Conservation (phyloP, 2,113 vertebrate genomes). For the Gallinago undulata region DNA sequence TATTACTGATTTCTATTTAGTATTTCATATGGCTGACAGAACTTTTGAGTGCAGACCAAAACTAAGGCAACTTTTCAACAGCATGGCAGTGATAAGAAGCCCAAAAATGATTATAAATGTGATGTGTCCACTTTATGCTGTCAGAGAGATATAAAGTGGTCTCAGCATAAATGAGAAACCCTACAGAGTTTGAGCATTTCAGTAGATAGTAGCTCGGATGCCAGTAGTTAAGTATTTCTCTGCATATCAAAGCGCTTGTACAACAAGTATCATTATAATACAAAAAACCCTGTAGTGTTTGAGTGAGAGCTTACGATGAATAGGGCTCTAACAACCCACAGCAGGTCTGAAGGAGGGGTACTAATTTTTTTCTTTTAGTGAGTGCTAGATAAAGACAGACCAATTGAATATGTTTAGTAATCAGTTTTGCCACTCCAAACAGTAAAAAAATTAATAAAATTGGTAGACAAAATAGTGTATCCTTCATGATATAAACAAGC, state of each 20-base stretch:
- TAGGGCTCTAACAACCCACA: not conserved
- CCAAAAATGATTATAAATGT: not conserved
- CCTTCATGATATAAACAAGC: not conserved
- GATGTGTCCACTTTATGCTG: not conserved
- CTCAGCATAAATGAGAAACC: slow-evolving; percentile 6
- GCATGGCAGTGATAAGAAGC: not conserved
- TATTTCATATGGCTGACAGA: not conserved
- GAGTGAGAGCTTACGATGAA: not conserved
- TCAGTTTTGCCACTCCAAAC: not conserved
- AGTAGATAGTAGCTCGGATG: not conserved
- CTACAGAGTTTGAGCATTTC: not conserved
- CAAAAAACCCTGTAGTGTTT: not conserved
- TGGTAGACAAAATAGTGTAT: not conserved
- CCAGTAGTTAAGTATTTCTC: not conserved
- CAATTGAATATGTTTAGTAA: not conserved
- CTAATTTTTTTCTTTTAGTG: not conserved
- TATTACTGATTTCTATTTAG: not conserved
- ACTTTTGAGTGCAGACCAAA: not conserved
- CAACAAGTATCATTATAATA: not conserved
- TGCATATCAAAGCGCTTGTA: not conserved
- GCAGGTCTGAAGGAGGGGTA: not conserved
- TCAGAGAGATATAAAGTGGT: not conserved
- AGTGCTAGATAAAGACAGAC: not conserved
- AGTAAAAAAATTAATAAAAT: not conserved
- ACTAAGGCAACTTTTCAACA: not conserved